A percentile compares a stretch with the other conserved stretches of the same genome.
Evolutionary conservation across 2,113 vertebrate genomes (phyloP).

Genomic region (Rhinolophus ferrumequinum): DNA sequence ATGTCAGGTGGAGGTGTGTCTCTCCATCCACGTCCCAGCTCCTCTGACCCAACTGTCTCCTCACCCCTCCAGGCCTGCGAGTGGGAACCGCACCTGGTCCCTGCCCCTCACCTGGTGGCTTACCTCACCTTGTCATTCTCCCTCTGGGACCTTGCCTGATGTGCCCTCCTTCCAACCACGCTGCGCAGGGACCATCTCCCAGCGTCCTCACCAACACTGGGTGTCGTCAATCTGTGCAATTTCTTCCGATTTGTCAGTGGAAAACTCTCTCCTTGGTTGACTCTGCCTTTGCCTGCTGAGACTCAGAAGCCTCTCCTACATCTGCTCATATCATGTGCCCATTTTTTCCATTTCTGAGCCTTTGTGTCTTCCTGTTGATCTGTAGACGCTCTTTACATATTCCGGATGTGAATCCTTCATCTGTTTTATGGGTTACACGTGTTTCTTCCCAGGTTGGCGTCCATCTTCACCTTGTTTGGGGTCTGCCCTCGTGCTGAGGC

Average conservation of each 20-base stretch:
- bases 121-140: fast-evolving
- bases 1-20: neutral
- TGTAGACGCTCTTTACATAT: neutral
- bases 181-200: neutral
- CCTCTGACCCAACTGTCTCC: neutral
- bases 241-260: neutral
- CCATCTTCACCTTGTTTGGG: fast-evolving
- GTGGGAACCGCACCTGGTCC: too few relatives aligned
- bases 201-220: fast-evolving
- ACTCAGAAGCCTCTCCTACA: fast-evolving
- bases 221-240: fast-evolving
- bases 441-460: neutral
- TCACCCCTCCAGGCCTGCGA: fast-evolving
- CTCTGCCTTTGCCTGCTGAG: fast-evolving
- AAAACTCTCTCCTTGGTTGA: fast-evolving
- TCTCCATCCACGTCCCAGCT: neutral
- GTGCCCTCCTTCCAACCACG: neutral
- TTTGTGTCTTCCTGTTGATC: neutral
- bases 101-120: neutral
- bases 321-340: fast-evolving
- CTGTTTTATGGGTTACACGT: neutral
- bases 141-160: neutral
- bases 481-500: fast-evolving
- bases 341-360: fast-evolving
- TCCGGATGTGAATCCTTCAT: neutral